phyloP scores from a whole-genome alignment of 2,797 vertebrate genomes.

The Hafferia zeledoni region DNA sequence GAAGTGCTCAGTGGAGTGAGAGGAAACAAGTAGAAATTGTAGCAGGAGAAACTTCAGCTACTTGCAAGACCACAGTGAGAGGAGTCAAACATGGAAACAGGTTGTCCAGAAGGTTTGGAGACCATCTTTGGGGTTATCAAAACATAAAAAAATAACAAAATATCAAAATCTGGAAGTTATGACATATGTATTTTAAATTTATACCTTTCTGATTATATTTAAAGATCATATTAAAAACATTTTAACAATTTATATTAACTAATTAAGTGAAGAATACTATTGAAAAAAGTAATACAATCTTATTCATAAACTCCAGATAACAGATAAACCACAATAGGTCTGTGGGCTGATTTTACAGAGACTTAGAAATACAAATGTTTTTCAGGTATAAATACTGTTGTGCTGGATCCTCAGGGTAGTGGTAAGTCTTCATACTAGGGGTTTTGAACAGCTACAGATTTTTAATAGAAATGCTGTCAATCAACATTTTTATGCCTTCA shows the following conservation, averaged over 20 bases:
- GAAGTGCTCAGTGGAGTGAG: neutral
- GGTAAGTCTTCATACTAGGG: neutral
- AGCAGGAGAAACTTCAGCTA: neutral
- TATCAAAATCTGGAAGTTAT: neutral
- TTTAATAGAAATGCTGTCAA: neutral
- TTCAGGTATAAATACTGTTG: neutral
- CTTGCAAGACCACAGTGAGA: neutral
- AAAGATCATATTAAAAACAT: neutral
- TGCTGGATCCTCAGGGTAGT: neutral
- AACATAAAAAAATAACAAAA: neutral
- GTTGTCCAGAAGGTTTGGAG: neutral
- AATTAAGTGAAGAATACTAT: neutral
- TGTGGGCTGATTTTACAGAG: neutral
- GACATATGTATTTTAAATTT: neutral
- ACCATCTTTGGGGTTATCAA: neutral
- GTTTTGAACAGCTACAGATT: neutral
- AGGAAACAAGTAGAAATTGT: neutral
- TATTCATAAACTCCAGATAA: neutral
- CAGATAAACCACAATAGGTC: neutral
- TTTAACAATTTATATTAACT: neutral
- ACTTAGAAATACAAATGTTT: neutral
- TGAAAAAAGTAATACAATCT: neutral
- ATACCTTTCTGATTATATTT: neutral
- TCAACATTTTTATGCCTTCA: neutral
- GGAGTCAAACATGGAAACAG: neutral